phyloP scores from a whole-genome alignment of 2,113 vertebrate species.

The Camelus dromedarius region DNA sequence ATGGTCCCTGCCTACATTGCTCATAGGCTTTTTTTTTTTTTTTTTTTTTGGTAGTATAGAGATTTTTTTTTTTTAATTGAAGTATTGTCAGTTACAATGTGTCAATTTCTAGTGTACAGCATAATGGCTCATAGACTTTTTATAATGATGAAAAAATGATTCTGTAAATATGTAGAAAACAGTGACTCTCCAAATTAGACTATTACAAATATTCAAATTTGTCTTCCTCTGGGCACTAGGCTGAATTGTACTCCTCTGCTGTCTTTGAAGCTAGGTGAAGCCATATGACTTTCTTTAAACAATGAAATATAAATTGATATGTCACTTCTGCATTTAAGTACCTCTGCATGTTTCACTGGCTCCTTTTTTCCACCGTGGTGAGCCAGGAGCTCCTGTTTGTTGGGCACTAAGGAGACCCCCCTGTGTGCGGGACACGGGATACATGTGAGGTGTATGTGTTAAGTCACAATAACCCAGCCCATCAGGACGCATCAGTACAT shows the following conservation, averaged over 20 bases:
- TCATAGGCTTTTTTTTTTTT: not conserved
- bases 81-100: no score
- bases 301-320: not conserved
- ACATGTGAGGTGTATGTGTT: not conserved
- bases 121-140: not conserved
- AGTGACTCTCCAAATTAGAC: not conserved
- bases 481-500: not conserved
- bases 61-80: no score
- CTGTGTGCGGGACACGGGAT: not conserved
- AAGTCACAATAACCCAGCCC: rapidly evolving
- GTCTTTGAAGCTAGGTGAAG: not conserved
- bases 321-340: not conserved
- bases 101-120: no score
- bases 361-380: not conserved
- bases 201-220: not conserved
- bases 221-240: not conserved
- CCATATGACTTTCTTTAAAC: not conserved
- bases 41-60: no score
- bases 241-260: not conserved
- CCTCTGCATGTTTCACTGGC: not conserved
- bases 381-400: not conserved
- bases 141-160: not conserved
- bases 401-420: not conserved
- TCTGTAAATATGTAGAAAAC: not conserved
- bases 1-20: not conserved